Evolutionary conservation across 2,113 vertebrate species (phyloP).

Genomic region (Smithornis capensis): DNA sequence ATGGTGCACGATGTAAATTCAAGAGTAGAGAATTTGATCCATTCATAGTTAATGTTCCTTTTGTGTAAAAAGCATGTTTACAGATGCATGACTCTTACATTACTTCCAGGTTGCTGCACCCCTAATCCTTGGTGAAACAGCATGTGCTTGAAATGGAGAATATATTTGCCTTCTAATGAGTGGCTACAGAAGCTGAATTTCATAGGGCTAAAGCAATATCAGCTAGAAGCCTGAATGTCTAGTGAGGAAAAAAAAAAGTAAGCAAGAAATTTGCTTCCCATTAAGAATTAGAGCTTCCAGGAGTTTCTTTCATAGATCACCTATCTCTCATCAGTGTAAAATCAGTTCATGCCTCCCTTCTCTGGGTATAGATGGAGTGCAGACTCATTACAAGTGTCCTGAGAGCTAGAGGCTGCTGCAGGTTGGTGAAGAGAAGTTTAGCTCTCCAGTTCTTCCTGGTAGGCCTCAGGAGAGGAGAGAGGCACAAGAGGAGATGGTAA

Average conservation of each 20-base stretch:
- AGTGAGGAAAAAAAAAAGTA: not conserved
- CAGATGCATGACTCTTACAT: not conserved
- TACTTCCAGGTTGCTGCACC: not conserved
- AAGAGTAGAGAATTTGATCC: not conserved
- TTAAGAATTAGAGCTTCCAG: not conserved
- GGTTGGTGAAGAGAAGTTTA: not conserved
- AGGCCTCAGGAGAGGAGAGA: not conserved
- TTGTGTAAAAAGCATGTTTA: not conserved
- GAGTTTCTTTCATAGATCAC: not conserved
- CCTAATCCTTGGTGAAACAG: not conserved
- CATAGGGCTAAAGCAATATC: not conserved
- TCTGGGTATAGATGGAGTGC: not conserved
- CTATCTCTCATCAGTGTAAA: not conserved
- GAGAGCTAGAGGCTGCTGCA: not conserved
- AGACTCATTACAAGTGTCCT: not conserved
- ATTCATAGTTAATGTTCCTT: not conserved
- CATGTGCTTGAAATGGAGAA: not conserved
- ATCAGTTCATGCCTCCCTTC: not conserved
- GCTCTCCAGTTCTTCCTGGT: not conserved
- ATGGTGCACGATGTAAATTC: not conserved
- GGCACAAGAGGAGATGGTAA: not conserved
- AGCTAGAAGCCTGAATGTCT: not conserved
- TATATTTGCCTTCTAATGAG: not conserved
- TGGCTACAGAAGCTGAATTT: not conserved
- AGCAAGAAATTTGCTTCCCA: not conserved